Conservation (phyloP, 2,888 invertebrate species). For the Theretra japonica region DNA sequence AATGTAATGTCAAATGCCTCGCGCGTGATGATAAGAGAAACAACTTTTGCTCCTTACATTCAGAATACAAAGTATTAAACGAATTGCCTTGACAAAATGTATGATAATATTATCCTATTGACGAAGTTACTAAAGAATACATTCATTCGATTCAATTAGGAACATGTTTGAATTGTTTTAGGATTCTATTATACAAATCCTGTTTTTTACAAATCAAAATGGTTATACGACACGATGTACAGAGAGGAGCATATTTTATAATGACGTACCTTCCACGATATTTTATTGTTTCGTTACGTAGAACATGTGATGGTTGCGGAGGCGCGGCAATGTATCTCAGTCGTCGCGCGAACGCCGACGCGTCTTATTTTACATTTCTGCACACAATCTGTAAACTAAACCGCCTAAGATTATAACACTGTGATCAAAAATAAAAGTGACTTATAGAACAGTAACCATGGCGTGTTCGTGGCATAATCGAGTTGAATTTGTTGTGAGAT, state of each 20-base stretch:
- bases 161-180: not conserved
- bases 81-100: no score
- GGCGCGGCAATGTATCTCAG: slow-evolving; percentile 43
- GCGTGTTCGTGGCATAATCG: slow-evolving; percentile 94
- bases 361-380: slow-evolving; percentile 38
- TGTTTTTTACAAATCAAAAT: not conserved
- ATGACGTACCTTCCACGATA: slow-evolving; percentile 12
- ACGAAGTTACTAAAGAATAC: no score
- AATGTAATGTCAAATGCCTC: no score
- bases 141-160: no score
- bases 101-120: no score
- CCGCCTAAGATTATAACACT: slow-evolving; percentile 4
- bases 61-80: no score
- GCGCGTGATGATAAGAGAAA: no score
- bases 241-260: not conserved
- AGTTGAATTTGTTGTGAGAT: slow-evolving; percentile 92
- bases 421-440: slow-evolving; percentile 24
- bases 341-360: slow-evolving; percentile 60
- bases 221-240: not conserved
- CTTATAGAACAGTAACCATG: slow-evolving; percentile 72
- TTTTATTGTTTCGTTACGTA: slow-evolving; percentile 20
- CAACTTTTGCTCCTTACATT: no score
- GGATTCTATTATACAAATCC: no score
- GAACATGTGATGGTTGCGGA: not conserved
- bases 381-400: not conserved